Percentiles rank a stretch among this genome's conserved stretches.
phyloP scores from a whole-genome alignment of 1,140 invertebrate genomes.

The Penaeus chinensis region DNA sequence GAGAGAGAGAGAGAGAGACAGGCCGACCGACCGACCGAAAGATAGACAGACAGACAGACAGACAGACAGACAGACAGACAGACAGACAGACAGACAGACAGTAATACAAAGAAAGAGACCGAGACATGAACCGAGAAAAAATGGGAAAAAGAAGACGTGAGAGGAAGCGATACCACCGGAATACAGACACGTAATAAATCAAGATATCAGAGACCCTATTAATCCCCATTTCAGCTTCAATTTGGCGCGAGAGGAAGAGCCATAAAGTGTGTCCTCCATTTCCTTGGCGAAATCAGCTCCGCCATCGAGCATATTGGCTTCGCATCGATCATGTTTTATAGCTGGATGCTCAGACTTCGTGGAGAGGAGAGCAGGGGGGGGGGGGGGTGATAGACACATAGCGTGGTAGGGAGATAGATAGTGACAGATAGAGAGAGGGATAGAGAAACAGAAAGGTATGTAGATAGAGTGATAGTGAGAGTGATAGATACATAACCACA shows the following conservation, averaged over 20 bases:
- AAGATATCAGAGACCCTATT: background rate
- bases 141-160: background rate
- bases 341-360: background rate
- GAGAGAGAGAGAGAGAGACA: background rate
- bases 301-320: background rate
- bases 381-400: background rate
- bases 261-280: background rate
- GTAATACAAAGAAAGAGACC: background rate
- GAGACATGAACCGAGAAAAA: background rate
- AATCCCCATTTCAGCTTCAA: background rate
- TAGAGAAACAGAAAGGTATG: background rate
- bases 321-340: background rate
- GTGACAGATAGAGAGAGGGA: background rate
- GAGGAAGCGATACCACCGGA: background rate
- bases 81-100: background rate
- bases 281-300: background rate
- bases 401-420: background rate
- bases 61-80: background rate
- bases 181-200: background rate
- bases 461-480: background rate
- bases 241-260: background rate
- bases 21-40: background rate
- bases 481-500: background rate
- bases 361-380: background rate
- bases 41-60: background rate